Conservation (phyloP, 2,888 invertebrate species). For the Norana najaformis region DNA sequence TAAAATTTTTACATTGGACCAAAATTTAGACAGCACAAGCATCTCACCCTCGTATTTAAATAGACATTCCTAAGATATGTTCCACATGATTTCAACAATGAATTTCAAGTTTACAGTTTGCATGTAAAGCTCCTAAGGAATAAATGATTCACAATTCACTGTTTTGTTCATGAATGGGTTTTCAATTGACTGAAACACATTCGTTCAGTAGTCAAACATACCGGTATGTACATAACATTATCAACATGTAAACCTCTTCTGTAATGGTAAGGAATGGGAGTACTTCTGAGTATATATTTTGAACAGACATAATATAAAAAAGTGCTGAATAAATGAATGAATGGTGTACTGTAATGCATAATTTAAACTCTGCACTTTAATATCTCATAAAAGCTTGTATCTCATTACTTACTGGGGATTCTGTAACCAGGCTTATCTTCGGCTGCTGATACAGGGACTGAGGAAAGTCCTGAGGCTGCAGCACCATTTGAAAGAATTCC, state of each 20-base stretch:
- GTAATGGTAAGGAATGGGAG: too few relatives aligned
- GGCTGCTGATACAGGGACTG: neutral
- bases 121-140: neutral
- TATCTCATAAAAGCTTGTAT: neutral
- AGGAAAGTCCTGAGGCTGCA: neutral
- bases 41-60: neutral
- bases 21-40: neutral
- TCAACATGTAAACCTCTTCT: neutral
- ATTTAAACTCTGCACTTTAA: neutral
- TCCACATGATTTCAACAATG: neutral
- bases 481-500: neutral
- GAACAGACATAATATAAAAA: too few relatives aligned
- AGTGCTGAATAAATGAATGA: neutral
- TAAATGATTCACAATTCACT: neutral
- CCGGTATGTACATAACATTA: neutral
- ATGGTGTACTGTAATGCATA: neutral
- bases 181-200: too few relatives aligned
- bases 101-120: neutral
- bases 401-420: neutral
- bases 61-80: neutral
- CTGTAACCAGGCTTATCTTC: neutral
- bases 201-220: neutral
- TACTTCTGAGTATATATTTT: too few relatives aligned
- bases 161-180: neutral
- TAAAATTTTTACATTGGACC: neutral